Evolutionary conservation across 2,888 invertebrate species (phyloP).

Genomic region (Podotricha telesiphe): DNA sequence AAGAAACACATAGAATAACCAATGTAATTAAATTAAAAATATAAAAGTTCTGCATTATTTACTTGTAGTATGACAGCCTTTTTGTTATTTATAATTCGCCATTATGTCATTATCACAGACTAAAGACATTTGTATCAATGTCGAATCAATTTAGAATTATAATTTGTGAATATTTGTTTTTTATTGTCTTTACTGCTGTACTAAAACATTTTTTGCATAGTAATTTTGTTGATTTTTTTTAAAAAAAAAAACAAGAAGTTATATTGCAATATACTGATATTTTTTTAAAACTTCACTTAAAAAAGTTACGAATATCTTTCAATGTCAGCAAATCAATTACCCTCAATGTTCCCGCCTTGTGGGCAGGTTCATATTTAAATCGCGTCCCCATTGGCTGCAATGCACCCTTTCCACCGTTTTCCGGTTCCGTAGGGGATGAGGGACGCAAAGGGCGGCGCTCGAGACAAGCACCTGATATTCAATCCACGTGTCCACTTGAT

Average conservation of each 20-base stretch:
- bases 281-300: neutral
- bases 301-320: neutral
- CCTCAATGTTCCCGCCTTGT: slow-evolving; percentile 55
- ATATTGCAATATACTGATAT: neutral
- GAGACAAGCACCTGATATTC: slow-evolving; percentile 67
- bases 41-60: neutral
- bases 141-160: neutral
- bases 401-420: slow-evolving; percentile 57
- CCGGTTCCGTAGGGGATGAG: slow-evolving; percentile 53
- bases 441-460: slow-evolving; percentile 58
- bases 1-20: slow-evolving; percentile 62
- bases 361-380: slow-evolving; percentile 52
- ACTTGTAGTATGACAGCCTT: neutral
- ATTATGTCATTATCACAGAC: slow-evolving; percentile 1
- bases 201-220: neutral
- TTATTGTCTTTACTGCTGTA: neutral
- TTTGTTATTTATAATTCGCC: neutral
- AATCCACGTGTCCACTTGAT: slow-evolving; percentile 64
- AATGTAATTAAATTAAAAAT: slow-evolving; percentile 49
- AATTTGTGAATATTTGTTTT: neutral
- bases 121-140: neutral
- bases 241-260: neutral
- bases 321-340: slow-evolving; percentile 39
- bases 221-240: neutral
- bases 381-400: slow-evolving; percentile 57